A percentile compares a stretch with the other conserved stretches of the same genome.
These are phyloP conservation scores for Hetaerina titia DNA, from an alignment of 2,888 invertebrate species.

Conservation along the genomic window DNA sequence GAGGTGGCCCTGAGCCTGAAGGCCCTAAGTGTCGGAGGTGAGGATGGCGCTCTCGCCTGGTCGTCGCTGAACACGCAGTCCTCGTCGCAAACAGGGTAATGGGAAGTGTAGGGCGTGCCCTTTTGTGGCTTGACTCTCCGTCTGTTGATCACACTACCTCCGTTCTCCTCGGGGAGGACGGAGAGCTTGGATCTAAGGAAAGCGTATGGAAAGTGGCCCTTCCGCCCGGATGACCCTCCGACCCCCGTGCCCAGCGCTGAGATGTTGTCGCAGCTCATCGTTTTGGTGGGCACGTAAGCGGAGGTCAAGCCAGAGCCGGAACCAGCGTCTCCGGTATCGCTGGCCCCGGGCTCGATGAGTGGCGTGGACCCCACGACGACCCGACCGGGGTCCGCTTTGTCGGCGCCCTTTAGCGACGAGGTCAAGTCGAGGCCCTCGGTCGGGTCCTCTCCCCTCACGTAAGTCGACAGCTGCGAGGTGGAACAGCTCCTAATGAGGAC, in stretches of 20 bases:
- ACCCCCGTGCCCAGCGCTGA: conserved; percentile 79
- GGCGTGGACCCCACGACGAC: not conserved
- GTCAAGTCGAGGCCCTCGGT: conserved; percentile 87
- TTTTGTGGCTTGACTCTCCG: conserved; percentile 55
- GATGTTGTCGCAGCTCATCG: conserved; percentile 86
- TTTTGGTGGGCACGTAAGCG: conserved; percentile 80
- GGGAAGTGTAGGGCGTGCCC: not conserved
- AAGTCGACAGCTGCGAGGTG: conserved; percentile 86
- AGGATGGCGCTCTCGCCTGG: conserved; percentile 72
- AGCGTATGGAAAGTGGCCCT: conserved; percentile 87
- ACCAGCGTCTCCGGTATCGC: conserved; percentile 75
- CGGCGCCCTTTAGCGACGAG: conserved; percentile 68
- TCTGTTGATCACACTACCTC: conserved; percentile 76
- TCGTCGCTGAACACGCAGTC: conserved; percentile 52
- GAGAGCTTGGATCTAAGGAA: conserved; percentile 88
- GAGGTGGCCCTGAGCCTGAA: conserved; percentile 80
- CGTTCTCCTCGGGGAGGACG: conserved; percentile 87
- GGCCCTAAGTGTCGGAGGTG: conserved; percentile 71
- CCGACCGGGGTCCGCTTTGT: not conserved
- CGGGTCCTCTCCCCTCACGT: conserved; percentile 89
- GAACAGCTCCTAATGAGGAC: conserved; percentile 86
- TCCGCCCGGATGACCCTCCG: conserved; percentile 73
- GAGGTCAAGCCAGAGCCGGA: conserved; percentile 77
- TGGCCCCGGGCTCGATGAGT: conserved; percentile 71
- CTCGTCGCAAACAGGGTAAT: conserved; percentile 7